Conservation (phyloP, 2,113 vertebrate species). For the Gobius niger region DNA sequence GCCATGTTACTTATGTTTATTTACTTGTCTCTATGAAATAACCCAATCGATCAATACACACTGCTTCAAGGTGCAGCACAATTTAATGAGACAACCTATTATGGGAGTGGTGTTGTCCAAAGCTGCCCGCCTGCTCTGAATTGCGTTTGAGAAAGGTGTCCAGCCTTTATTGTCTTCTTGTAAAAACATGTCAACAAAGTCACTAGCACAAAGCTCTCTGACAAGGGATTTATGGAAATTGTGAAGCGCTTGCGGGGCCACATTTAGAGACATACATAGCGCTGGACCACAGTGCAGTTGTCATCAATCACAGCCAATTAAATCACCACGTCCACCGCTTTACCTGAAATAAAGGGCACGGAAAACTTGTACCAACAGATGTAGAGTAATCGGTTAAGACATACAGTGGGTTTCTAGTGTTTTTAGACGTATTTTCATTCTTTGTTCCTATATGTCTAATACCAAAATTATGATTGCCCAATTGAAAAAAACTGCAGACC, state of each 20-base stretch:
- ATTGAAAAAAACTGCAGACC: no score
- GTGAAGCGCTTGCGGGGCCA: neutral
- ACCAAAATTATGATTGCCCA: no score
- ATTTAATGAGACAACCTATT: slow-evolving; percentile 40
- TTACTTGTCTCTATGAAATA: slow-evolving; percentile 33
- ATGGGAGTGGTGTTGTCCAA: slow-evolving; percentile 25
- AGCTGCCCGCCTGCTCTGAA: slow-evolving; percentile 10
- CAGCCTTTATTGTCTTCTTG: slow-evolving; percentile 7
- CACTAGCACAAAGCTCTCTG: slow-evolving; percentile 2
- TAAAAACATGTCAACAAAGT: slow-evolving; percentile 11
- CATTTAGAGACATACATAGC: slow-evolving; percentile 19
- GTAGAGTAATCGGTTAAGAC: no score
- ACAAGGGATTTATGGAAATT: slow-evolving; percentile 14
- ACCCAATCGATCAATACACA: slow-evolving; percentile 25
- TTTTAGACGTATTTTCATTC: no score
- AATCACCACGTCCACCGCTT: neutral
- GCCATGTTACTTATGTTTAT: slow-evolving; percentile 1
- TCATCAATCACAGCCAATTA: slow-evolving; percentile 26
- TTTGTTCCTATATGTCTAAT: no score
- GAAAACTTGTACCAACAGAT: neutral
- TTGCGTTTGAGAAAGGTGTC: slow-evolving; percentile 16
- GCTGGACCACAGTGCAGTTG: neutral
- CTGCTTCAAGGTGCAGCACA: slow-evolving; percentile 29
- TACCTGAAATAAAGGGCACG: slow-evolving; percentile 7
- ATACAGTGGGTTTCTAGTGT: no score